Base-by-base conservation (phyloP, 2,888 invertebrate species). In the Temnothorax unifasciatus region DNA sequence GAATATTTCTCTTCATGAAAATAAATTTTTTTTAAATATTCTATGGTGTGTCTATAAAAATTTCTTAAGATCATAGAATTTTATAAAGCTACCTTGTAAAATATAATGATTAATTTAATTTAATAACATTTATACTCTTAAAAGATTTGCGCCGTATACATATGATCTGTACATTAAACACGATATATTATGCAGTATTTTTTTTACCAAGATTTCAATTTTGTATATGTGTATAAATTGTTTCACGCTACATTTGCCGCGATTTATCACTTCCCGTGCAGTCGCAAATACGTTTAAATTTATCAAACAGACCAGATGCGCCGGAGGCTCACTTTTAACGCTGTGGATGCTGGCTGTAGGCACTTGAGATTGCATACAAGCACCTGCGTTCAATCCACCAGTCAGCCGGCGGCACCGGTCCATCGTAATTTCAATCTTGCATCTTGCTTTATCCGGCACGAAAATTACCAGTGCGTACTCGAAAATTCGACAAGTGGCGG, bases 341-440 rank as follows among this genome's bases (percentile, higher is more conserved):
- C 21, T 34, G 21, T 50, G 15, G 38, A 66, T 41, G 68, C 18
- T 34, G 54, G n/a, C 50, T 21, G 38, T 11, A 29, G 34, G 44
- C 21, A 57, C 59, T 69, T 41, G 25, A 83, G 50, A 50, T 66
- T 83, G 44, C 77, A 3, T 41, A 61, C 41, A 13, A 61, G 61
- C 52, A 83, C 15, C 82, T 68, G 76, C 59, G 13, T 75, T 75
- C 47, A 38, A 50, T n/a, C 68, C 63, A 38, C 25, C 34, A 63
- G 54, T 76, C 44, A 6, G 38, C 4, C 13, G 4, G 18, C 15
- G 15, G n/a, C 44, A 74, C 25, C 41, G 44, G 44, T 29, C 73
- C 57, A 25, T 59, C 21, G n/a, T 74, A 74, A 59, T 74, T 41
- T 41, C 73, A 59, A 73, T 59, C 25, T n/a, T 25, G 25, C 73